A percentile compares a stretch with the other conserved stretches of the same genome.
phyloP scores from a whole-genome alignment of 2,113 vertebrate genomes.

The Crotalus tigris region DNA sequence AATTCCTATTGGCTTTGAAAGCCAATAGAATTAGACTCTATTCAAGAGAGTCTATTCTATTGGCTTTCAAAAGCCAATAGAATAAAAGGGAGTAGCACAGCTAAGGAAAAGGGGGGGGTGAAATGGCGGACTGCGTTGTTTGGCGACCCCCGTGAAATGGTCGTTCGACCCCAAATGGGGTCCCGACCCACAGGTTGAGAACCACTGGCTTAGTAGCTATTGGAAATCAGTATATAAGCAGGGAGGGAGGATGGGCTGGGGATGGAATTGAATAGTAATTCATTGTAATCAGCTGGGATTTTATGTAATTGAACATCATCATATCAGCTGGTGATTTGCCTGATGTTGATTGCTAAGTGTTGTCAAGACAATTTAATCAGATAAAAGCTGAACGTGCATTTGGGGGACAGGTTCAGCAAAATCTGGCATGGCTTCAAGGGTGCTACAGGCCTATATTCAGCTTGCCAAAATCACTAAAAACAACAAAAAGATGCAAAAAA shows the following conservation, averaged over 20 bases:
- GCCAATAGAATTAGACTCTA: too few species aligned
- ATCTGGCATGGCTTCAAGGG: neutral
- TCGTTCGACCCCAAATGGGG: too few species aligned
- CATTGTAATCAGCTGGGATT: neutral
- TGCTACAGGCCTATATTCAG: neutral
- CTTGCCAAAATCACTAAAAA: neutral
- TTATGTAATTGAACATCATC: neutral
- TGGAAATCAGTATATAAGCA: neutral
- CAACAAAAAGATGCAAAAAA: neutral
- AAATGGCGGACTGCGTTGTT: too few species aligned
- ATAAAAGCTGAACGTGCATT: neutral
- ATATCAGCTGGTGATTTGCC: neutral
- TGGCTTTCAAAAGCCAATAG: too few species aligned
- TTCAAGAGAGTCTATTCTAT: too few species aligned
- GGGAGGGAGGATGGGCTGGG: neutral
- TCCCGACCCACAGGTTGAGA: too few species aligned
- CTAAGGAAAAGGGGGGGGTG: too few species aligned
- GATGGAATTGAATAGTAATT: neutral
- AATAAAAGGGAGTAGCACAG: too few species aligned
- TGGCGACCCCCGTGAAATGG: too few species aligned
- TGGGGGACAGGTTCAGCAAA: conserved; percentile 8
- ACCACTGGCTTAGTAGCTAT: neutral
- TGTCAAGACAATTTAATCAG: conserved; percentile 3
- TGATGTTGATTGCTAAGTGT: neutral
- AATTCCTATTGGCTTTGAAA: too few species aligned